phyloP scores from a whole-genome alignment of 2,113 vertebrate genomes.

The Siniperca knerii region DNA sequence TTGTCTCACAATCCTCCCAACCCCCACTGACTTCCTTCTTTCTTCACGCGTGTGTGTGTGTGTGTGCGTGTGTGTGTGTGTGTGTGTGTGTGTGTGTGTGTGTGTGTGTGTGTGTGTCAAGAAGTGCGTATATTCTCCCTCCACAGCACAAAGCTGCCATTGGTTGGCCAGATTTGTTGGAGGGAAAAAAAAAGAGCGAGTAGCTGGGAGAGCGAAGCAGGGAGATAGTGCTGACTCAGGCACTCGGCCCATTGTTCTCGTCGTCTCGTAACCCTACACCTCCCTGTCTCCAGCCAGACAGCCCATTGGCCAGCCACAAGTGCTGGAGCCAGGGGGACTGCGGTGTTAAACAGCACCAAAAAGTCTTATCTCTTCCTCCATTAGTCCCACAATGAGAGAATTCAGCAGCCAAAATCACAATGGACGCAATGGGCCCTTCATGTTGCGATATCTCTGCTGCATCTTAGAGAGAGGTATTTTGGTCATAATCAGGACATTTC shows the following conservation, averaged over 20 bases:
- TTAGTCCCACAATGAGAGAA: constrained; percentile 77
- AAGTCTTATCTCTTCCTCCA: constrained; percentile 79
- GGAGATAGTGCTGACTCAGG: constrained; percentile 82
- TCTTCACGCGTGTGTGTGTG: constrained; percentile 39
- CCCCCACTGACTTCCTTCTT: constrained; percentile 75
- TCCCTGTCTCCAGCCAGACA: constrained; percentile 68
- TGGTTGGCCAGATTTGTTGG: constrained; percentile 72
- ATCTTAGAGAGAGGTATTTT: constrained; percentile 57
- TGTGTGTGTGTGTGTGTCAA: constrained; percentile 27
- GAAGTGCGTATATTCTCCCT: constrained; percentile 61
- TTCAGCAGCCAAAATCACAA: constrained; percentile 69
- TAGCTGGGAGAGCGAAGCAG: constrained; percentile 54
- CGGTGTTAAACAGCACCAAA: constrained; percentile 76
- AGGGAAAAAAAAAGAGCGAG: constrained; percentile 70
- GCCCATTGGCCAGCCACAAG: constrained; percentile 70
- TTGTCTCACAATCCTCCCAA: constrained; percentile 53
- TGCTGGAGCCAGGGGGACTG: constrained; percentile 79
- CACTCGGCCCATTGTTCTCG: constrained; percentile 78
- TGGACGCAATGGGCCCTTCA: constrained; percentile 64
- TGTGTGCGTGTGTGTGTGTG: constrained; percentile 44
- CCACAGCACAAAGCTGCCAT: constrained; percentile 65
- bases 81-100: constrained; percentile 44
- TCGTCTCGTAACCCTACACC: constrained; percentile 75
- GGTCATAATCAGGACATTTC: constrained; percentile 48
- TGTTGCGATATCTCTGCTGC: constrained; percentile 45